Conservation (phyloP, 2,888 invertebrate genomes). For the Trilocha varians region DNA sequence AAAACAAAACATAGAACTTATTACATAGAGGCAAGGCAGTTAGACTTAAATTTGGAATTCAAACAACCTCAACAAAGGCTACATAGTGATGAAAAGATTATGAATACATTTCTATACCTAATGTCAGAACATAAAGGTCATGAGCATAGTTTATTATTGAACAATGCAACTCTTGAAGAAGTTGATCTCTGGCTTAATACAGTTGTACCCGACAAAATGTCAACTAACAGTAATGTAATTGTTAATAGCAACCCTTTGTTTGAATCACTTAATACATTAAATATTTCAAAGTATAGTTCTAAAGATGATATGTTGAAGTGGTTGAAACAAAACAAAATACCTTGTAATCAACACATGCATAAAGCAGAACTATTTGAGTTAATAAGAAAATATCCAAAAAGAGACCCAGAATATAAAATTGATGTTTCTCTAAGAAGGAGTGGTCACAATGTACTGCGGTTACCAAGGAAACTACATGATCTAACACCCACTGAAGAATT, state of each 20-base stretch:
- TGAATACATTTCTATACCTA: slow-evolving; percentile 1
- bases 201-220: slow-evolving; percentile 23
- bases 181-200: slow-evolving; percentile 41
- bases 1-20: slow-evolving; percentile 19
- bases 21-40: slow-evolving; percentile 34
- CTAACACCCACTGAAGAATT: slow-evolving; percentile 31
- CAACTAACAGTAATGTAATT: slow-evolving; percentile 27
- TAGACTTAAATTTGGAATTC: slow-evolving; percentile 18
- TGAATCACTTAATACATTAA: slow-evolving; percentile 13
- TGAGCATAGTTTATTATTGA: slow-evolving; percentile 24
- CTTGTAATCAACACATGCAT: slow-evolving; percentile 26
- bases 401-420: slow-evolving; percentile 18
- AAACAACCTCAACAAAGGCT: slow-evolving; percentile 17
- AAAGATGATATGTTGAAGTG: slow-evolving; percentile 35
- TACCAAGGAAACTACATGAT: slow-evolving; percentile 29
- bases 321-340: slow-evolving; percentile 31
- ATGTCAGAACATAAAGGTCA: not conserved
- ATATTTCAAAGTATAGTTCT: slow-evolving; percentile 30
- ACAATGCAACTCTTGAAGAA: slow-evolving; percentile 18
- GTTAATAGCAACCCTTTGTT: slow-evolving; percentile 30
- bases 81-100: no score
- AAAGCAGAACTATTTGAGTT: slow-evolving; percentile 40
- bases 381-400: slow-evolving; percentile 19
- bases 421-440: slow-evolving; percentile 30
- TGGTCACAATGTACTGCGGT: slow-evolving; percentile 34